Evolutionary conservation across 2,888 invertebrate genomes (phyloP).

Genomic region (Hirtodrosophila trivittata): DNA sequence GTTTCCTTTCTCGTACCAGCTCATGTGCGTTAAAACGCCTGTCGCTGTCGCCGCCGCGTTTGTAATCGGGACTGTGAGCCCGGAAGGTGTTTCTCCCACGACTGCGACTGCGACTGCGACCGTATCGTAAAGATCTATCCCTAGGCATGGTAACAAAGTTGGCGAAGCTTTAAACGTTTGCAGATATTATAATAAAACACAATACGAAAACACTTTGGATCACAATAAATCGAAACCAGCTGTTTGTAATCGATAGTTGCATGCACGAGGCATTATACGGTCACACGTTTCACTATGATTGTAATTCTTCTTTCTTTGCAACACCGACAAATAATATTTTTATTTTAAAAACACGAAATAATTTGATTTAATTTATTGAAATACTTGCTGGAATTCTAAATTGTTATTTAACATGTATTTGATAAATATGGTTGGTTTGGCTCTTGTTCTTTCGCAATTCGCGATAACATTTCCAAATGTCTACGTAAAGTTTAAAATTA

Average conservation of each 20-base stretch:
- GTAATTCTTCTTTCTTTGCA: too few species aligned
- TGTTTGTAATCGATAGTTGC: slow-evolving; percentile 38
- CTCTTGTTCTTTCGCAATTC: too few species aligned
- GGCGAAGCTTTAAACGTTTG: slow-evolving; percentile 28
- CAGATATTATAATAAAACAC: slow-evolving; percentile 11
- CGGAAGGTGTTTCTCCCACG: slow-evolving; percentile 27
- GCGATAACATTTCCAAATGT: too few species aligned
- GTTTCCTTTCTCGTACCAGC: slow-evolving; percentile 24
- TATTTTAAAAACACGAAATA: too few species aligned
- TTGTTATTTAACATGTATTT: too few species aligned
- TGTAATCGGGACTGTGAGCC: slow-evolving; percentile 17
- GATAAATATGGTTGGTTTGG: too few species aligned
- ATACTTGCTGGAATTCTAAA: too few species aligned
- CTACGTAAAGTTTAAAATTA: too few species aligned
- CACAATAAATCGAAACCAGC: slow-evolving; percentile 21
- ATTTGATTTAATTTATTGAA: too few species aligned
- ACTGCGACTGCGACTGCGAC: slow-evolving; percentile 41
- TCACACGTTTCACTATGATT: too few species aligned
- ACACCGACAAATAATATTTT: too few species aligned
- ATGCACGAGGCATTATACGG: too few species aligned
- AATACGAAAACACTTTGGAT: slow-evolving; percentile 2
- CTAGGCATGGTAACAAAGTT: slow-evolving; percentile 56
- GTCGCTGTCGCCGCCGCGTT: slow-evolving; percentile 24
- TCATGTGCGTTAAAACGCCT: slow-evolving; percentile 11
- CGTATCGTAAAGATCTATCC: slow-evolving; percentile 47